phyloP scores from a whole-genome alignment of 2,888 invertebrate species.

The Standfussiana lucernea region DNA sequence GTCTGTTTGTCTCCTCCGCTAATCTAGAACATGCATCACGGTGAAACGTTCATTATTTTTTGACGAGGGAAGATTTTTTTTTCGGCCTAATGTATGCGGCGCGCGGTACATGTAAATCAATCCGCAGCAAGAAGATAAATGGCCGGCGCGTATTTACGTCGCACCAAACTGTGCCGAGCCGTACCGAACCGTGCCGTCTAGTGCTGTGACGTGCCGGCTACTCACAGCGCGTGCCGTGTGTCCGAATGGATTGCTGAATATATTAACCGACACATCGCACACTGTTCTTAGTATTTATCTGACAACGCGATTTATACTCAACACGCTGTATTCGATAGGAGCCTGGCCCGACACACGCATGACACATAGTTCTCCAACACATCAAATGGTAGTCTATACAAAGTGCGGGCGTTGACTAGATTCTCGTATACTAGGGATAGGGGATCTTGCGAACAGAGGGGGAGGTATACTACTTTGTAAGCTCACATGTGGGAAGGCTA shows the following conservation, averaged over 20 bases:
- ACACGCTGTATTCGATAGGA: neutral
- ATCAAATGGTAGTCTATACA: too few relatives aligned
- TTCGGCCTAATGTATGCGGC: conserved; percentile 34
- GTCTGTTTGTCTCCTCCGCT: conserved; percentile 62
- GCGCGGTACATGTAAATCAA: conserved; percentile 54
- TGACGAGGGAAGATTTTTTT: conserved; percentile 47
- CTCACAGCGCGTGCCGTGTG: neutral
- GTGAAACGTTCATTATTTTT: conserved; percentile 59
- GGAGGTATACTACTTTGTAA: too few relatives aligned
- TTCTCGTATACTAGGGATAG: too few relatives aligned
- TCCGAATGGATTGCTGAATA: neutral
- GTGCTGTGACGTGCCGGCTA: neutral
- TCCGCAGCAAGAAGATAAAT: conserved; percentile 33
- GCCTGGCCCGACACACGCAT: neutral
- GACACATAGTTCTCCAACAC: neutral
- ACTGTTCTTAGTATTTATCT: neutral
- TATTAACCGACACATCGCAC: neutral
- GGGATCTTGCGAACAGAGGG: too few relatives aligned
- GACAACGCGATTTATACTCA: neutral
- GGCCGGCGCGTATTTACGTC: neutral
- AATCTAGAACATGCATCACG: conserved; percentile 61
- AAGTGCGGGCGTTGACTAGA: too few relatives aligned
- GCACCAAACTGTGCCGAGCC: neutral
- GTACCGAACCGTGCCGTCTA: neutral
- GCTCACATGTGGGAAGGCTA: too few relatives aligned